Base-by-base conservation (phyloP, 2,113 vertebrate genomes). In the Carassius carassius region DNA sequence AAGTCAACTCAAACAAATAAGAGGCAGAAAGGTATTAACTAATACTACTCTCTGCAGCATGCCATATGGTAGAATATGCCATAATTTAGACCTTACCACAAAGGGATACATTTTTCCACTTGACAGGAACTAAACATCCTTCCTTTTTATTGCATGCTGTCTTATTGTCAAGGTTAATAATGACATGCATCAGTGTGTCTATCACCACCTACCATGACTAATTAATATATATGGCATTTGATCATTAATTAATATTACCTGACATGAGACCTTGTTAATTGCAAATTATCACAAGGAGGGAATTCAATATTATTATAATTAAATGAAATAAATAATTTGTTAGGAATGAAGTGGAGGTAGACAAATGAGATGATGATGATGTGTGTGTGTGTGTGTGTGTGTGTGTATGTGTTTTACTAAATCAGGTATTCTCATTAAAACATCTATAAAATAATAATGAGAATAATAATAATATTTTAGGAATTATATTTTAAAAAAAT, bases 251-350 rank as follows among this genome's bases (percentile, higher is more conserved):
- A 91, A 78, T 58, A 54, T 84, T 81, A 67, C 65, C 72, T 87
- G 86, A 89, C 89, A 89, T 35, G 47, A 82, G 32, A 89, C 89
- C 51, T 69, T 86, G 86, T 91, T 92, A 89, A 91, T 90, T 90
- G 89, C 88, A 88, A 90, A 85, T 88, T 87, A 90, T 87, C 84
- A 90, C 78, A 89, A 88, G 90, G 86, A 86, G 90, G 75, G 90
- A 92, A 93, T 92, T 54, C 87, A 88, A 92, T 92, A 85, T 77
- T 88, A 72, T 90, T 90, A 90, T 86, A 91, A 90, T 90, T 44
- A 90, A 91, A 90, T 37, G 5, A 37, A 37, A 37, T 89, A 86
- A 83, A 88, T 78, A 0, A 78, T 76, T 81, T 86, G 41, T 37
- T 10, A 44, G 41, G 41, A 44, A 10, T 63, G 10, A 21, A 47